Conservation (phyloP, 1,140 invertebrate species). For the Plodia interpunctella region DNA sequence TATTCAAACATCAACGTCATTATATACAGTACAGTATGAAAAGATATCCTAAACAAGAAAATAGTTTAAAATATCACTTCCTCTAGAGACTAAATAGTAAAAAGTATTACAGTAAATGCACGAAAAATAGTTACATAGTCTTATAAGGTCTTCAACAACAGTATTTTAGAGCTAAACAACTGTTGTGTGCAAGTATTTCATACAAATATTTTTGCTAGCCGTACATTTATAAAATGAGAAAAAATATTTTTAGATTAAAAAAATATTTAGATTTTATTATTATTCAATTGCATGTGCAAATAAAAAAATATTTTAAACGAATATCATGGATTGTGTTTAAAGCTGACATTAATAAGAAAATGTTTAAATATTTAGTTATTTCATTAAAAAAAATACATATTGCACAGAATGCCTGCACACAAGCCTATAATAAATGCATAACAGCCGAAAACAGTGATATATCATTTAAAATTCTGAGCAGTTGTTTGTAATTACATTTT, state of each 20-base stretch:
- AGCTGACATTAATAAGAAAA: too few relatives aligned
- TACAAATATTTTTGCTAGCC: constrained; percentile 11
- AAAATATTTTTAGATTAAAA: too few relatives aligned
- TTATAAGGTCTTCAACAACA: constrained; percentile 57
- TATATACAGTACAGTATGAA: constrained; percentile 61
- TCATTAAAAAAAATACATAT: not conserved
- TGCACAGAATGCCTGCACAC: constrained; percentile 42
- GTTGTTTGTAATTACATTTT: not conserved
- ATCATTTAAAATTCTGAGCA: not conserved
- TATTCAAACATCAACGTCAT: constrained; percentile 63
- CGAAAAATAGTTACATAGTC: constrained; percentile 73
- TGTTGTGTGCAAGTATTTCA: constrained; percentile 42
- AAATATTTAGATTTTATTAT: too few relatives aligned
- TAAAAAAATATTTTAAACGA: too few relatives aligned
- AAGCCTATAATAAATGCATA: constrained; percentile 39
- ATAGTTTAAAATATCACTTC: constrained; percentile 70
- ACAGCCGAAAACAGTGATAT: constrained; percentile 18
- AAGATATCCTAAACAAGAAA: constrained; percentile 54
- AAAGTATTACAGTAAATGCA: constrained; percentile 75
- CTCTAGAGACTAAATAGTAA: constrained; percentile 66
- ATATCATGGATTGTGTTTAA: too few relatives aligned
- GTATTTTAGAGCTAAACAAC: constrained; percentile 53
- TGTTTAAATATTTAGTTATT: not conserved
- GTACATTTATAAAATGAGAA: too few relatives aligned
- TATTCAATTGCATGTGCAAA: too few relatives aligned